A percentile compares a stretch with the other conserved stretches of the same genome.
Conservation (phyloP, 2,888 invertebrate genomes). For the Meiosimyza platycephala region DNA sequence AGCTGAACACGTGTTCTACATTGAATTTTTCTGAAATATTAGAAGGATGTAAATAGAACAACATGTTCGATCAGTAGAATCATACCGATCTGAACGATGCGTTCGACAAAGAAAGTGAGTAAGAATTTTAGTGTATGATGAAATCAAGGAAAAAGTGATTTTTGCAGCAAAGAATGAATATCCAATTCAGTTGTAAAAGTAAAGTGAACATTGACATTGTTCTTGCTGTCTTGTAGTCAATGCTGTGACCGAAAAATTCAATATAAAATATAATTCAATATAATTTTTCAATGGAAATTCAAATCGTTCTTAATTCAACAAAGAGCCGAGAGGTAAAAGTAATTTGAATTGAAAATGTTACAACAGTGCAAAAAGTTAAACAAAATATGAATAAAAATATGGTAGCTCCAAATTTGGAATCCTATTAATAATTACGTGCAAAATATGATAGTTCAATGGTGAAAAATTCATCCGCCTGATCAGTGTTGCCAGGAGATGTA, state of each 20-base stretch:
- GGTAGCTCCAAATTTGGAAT: slow-evolving; percentile 3
- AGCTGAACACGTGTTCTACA: no score
- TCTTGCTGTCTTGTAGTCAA: slow-evolving; percentile 8
- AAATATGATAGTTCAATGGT: slow-evolving; percentile 21
- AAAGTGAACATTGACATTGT: slow-evolving; percentile 17
- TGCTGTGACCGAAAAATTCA: slow-evolving; percentile 18
- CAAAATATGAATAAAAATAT: neutral
- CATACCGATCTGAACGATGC: no score
- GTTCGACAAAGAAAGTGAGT: no score
- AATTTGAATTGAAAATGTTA: slow-evolving; percentile 16
- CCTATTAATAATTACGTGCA: slow-evolving; percentile 28
- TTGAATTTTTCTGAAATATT: no score
- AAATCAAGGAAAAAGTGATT: no score
- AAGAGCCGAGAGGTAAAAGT: slow-evolving; percentile 29
- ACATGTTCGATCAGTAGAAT: no score
- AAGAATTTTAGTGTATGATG: no score
- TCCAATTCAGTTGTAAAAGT: no score
- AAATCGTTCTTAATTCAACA: slow-evolving; percentile 6
- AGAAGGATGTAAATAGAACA: no score
- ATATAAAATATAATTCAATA: neutral
- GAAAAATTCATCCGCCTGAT: slow-evolving; percentile 15
- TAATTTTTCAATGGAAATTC: neutral
- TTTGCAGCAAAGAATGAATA: no score
- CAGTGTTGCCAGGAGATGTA: no score
- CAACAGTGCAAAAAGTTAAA: neutral